These are phyloP conservation scores for Plebejus melissa DNA, from an alignment of 2,888 invertebrate genomes.

Conservation along the genomic window DNA sequence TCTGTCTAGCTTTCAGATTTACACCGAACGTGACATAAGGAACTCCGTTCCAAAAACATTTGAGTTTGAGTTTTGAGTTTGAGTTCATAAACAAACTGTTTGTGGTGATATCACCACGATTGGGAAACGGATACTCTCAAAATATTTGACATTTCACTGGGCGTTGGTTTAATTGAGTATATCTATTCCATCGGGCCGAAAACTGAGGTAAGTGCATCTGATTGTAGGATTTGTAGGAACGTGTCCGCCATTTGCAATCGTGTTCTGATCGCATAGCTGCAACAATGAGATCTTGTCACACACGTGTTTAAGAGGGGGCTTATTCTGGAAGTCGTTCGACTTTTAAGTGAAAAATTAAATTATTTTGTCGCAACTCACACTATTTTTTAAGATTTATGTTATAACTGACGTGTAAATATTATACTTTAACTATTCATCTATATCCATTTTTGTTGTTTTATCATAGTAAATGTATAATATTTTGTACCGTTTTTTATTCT, in stretches of 20 bases:
- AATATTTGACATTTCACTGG: constrained; percentile 25
- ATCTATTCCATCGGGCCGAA: constrained; percentile 39
- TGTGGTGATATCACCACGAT: neutral
- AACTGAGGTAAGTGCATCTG: constrained; percentile 43
- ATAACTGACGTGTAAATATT: too few species aligned
- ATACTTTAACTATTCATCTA: too few species aligned
- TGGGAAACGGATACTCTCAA: neutral
- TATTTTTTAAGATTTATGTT: too few species aligned
- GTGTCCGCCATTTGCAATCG: constrained; percentile 52
- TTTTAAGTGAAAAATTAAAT: neutral
- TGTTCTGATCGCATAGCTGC: constrained; percentile 44
- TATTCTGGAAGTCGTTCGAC: constrained; percentile 43
- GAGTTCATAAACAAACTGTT: too few species aligned
- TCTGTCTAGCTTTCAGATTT: too few species aligned
- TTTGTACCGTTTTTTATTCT: too few species aligned
- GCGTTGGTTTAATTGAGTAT: constrained; percentile 36
- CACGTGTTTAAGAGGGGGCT: constrained; percentile 53
- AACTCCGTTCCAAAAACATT: too few species aligned
- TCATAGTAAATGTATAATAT: too few species aligned
- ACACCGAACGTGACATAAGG: too few species aligned
- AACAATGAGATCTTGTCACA: constrained; percentile 73
- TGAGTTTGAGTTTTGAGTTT: too few species aligned
- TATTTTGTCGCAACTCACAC: neutral
- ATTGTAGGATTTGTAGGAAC: constrained; percentile 46
- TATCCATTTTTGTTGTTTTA: too few species aligned